Percentiles rank a stretch among this genome's conserved stretches.
These are phyloP conservation scores for Neodon shergylaensis DNA, from an alignment of 2,113 vertebrate species.

Conservation along the genomic window DNA sequence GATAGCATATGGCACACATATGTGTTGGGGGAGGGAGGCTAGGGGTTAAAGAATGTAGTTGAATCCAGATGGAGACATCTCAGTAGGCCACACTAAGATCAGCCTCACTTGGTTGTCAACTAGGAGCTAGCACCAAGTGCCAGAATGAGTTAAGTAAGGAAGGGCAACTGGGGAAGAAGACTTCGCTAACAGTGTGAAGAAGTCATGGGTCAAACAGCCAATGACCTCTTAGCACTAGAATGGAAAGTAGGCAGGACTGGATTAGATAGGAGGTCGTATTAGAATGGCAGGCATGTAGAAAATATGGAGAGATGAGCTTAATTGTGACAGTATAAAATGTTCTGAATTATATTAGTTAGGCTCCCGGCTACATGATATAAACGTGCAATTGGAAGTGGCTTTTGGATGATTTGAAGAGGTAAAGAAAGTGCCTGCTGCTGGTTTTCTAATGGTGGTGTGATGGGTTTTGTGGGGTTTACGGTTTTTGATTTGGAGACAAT, in stretches of 20 bases:
- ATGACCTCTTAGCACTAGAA: neutral
- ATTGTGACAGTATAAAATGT: neutral
- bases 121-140: neutral
- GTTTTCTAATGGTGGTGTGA: neutral
- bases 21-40: no score
- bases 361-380: neutral
- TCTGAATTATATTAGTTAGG: neutral
- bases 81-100: neutral
- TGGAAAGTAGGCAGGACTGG: neutral
- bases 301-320: neutral
- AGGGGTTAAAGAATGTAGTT: neutral
- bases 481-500: neutral
- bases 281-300: neutral
- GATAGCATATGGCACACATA: neutral
- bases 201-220: neutral
- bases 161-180: neutral
- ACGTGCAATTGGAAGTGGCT: neutral
- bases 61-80: neutral
- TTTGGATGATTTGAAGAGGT: neutral
- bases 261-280: neutral
- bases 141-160: neutral
- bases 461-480: neutral
- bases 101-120: neutral
- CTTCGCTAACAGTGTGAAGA: neutral
- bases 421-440: neutral